Conservation (phyloP, 2,888 invertebrate genomes). For the Cephonodes hylas region DNA sequence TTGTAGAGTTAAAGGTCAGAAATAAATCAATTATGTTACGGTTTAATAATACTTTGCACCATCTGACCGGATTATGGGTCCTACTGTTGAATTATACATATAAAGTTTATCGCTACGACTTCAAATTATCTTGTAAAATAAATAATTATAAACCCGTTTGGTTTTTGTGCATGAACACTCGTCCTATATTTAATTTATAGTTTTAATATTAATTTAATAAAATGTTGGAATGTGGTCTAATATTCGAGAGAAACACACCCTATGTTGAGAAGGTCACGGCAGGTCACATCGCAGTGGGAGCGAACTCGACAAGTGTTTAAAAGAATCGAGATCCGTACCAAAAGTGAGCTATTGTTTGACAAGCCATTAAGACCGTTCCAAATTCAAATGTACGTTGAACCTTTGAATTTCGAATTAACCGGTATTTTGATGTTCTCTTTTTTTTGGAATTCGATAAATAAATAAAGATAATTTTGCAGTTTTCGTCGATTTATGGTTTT, state of each 20-base stretch:
- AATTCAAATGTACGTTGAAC: conserved; percentile 33
- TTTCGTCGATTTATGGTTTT: not conserved
- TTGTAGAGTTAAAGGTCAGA: no score
- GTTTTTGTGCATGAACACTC: not conserved
- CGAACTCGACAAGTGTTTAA: conserved; percentile 58
- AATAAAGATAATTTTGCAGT: not conserved
- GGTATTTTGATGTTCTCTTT: not conserved
- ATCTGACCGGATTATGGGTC: no score
- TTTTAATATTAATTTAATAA: not conserved
- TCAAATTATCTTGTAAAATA: not conserved
- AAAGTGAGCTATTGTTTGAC: conserved; percentile 56
- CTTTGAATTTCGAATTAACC: conserved; percentile 6
- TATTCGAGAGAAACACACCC: not conserved
- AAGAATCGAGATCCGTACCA: conserved; percentile 59
- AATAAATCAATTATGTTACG: no score
- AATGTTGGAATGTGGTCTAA: conserved; percentile 1
- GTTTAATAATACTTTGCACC: no score
- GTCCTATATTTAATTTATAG: not conserved
- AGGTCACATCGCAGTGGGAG: conserved; percentile 36
- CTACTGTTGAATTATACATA: no score
- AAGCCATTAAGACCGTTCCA: conserved; percentile 51
- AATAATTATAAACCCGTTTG: not conserved
- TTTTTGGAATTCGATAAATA: not conserved
- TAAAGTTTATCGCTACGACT: no score
- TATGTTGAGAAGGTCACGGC: not conserved